Evolutionary conservation across 2,888 invertebrate genomes (phyloP), one percentile per base, ranked within the genome.

Genomic region (Cynaeus angustus): DNA sequence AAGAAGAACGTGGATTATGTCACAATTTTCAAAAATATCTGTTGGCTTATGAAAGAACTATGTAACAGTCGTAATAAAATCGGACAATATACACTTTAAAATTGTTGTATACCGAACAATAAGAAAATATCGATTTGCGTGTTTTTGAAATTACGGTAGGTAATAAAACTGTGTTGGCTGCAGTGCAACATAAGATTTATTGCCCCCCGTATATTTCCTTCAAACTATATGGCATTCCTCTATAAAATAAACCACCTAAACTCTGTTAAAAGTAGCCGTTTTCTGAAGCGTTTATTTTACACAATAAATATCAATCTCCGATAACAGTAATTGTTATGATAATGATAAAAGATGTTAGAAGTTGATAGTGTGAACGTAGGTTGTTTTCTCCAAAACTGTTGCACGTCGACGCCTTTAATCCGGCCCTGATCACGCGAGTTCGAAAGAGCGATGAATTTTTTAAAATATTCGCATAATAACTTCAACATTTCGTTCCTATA

Each of bases 151-250:
- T 55, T 55, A 30, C 55, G 16, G 21, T 13, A 33, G 33, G 55
- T 55, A 30, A 55, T 55, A 55, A 55, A 53, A 55, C 14, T 55
- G 38, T 55, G 55, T 21, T 55, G 38, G 55, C 55, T 55, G 38
- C 55, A 55, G 8, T 55, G 55, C 55, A 14, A 55, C 33, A 13
- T 16, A 38, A 55, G 55, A 55, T 55, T 55, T 55, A 55, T 55
- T 33, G 21, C 38, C 5, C 14, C 33, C 33, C 16, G 55, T 55
- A 55, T 55, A 55, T 55, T 38, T 38, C 43, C 56, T 43, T 43
- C 38, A 56, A 43, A 43, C 21, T 21, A 28, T 56, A 56, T 10
- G 37, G n/a, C 41, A 14, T 21, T 21, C 14, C 33, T 46, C 46
- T 46, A 21, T 21, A 43, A 59, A 59, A 30, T 56, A 45, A 46